phyloP scores from a whole-genome alignment of 2,797 vertebrate species.

The Champsocephalus gunnari region DNA sequence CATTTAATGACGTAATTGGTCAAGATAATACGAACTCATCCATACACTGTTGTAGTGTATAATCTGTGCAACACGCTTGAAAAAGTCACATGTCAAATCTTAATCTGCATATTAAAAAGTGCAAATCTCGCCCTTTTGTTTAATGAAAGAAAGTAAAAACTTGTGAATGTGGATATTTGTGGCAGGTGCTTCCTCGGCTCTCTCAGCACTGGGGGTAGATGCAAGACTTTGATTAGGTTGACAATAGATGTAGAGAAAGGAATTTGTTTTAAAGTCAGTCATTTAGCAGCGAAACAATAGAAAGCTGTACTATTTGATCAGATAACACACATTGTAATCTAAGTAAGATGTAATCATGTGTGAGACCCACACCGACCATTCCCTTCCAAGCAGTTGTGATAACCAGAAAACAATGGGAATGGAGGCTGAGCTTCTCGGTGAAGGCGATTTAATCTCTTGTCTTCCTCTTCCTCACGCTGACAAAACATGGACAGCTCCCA shows the following conservation, averaged over 20 bases:
- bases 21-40: neutral
- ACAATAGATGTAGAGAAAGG: slow-evolving; percentile 48
- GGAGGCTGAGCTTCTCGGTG: slow-evolving; percentile 52
- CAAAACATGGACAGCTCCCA: slow-evolving; percentile 59
- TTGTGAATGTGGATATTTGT: neutral
- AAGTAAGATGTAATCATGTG: slow-evolving; percentile 66
- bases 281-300: slow-evolving; percentile 69
- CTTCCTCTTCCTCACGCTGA: slow-evolving; percentile 72
- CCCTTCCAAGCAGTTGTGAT: slow-evolving; percentile 52
- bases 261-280: slow-evolving; percentile 47
- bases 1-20: neutral
- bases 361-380: slow-evolving; percentile 49
- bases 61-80: neutral
- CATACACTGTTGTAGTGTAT: neutral
- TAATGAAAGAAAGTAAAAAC: neutral
- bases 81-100: neutral
- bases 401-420: slow-evolving; percentile 68
- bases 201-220: slow-evolving; percentile 25
- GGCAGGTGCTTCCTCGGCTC: slow-evolving; percentile 6
- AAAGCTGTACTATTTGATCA: slow-evolving; percentile 46
- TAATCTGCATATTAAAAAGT: slow-evolving; percentile 4
- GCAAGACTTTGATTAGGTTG: neutral
- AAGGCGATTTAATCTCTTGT: slow-evolving; percentile 66
- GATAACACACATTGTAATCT: slow-evolving; percentile 55
- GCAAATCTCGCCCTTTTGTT: neutral